These are phyloP conservation scores for Pseudolycoriella hygida DNA, from an alignment of 2,888 invertebrate genomes.

Conservation along the genomic window DNA sequence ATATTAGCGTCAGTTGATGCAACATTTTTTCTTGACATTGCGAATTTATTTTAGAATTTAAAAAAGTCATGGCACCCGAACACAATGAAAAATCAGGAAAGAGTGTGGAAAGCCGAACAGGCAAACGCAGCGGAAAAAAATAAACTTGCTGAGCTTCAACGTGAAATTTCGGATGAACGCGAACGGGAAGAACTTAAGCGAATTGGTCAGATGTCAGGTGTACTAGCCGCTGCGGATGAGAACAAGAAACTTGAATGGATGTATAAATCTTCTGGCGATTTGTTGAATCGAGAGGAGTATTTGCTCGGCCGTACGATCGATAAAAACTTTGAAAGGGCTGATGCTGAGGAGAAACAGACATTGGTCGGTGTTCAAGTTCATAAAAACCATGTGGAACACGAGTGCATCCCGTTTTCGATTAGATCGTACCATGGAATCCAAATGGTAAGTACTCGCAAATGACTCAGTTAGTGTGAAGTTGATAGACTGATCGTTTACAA, in stretches of 20 bases:
- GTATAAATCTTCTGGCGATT: conserved; percentile 45
- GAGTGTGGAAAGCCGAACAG: conserved; percentile 63
- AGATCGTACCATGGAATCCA: conserved; percentile 27
- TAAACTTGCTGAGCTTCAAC: conserved; percentile 45
- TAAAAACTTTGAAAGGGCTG: conserved; percentile 53
- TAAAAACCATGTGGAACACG: conserved; percentile 52
- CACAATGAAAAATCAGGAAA: conserved; percentile 57
- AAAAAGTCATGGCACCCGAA: conserved; percentile 70
- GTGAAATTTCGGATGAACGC: conserved; percentile 46
- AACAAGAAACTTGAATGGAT: conserved; percentile 66
- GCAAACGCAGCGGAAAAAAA: conserved; percentile 50
- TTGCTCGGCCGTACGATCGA: conserved; percentile 68
- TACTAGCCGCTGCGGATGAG: conserved; percentile 27
- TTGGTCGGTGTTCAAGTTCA: conserved; percentile 28
- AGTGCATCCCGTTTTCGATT: conserved; percentile 59
- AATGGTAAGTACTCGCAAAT: conserved; percentile 3
- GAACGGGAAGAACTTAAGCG: conserved; percentile 46
- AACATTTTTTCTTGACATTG: too few species aligned
- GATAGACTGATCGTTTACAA: neutral
- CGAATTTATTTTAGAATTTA: conserved; percentile 35
- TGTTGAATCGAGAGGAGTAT: conserved; percentile 67
- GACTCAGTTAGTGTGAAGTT: too few species aligned
- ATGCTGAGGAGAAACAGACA: conserved; percentile 34
- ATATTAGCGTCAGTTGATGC: too few species aligned
- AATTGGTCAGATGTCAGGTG: conserved; percentile 36